A percentile compares a stretch with the other conserved stretches of the same genome.
These are phyloP conservation scores for Hippotragus niger DNA, from an alignment of 2,113 vertebrate species.

Conservation along the genomic window DNA sequence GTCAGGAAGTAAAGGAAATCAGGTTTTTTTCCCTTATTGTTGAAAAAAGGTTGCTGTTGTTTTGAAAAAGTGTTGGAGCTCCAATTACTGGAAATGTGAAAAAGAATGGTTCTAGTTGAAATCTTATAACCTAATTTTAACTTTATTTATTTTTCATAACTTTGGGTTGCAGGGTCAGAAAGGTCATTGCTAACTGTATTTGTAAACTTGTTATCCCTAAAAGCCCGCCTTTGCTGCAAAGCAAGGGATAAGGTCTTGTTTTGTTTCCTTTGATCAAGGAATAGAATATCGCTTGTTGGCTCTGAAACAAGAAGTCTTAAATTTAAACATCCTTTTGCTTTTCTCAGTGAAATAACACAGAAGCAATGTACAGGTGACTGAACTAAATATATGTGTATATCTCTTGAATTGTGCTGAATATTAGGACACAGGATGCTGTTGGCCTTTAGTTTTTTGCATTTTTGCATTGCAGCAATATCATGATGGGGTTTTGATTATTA, in stretches of 20 bases:
- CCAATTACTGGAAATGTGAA: neutral
- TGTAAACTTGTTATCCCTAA: neutral
- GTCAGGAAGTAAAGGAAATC: constrained; percentile 1
- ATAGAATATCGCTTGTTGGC: constrained; percentile 34
- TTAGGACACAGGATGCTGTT: neutral
- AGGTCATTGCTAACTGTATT: neutral
- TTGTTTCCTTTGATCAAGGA: constrained; percentile 58
- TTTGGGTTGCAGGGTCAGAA: constrained; percentile 32
- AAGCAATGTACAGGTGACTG: neutral
- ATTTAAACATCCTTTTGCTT: constrained; percentile 58
- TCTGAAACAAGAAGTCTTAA: constrained; percentile 27
- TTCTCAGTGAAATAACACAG: constrained; percentile 22
- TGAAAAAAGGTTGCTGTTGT: constrained; percentile 11
- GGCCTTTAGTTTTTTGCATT: neutral
- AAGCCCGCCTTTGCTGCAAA: neutral
- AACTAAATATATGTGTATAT: neutral
- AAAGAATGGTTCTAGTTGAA: constrained; percentile 15
- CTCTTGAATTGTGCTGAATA: neutral
- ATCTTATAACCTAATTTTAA: constrained; percentile 22
- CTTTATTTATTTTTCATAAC: neutral
- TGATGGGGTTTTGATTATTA: neutral
- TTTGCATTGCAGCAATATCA: neutral
- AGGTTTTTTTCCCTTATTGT: neutral
- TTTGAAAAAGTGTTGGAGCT: neutral
- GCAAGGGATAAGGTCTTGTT: neutral